Base-by-base conservation (phyloP, 2,888 invertebrate species). In the Pristionchus fissidentatus region DNA sequence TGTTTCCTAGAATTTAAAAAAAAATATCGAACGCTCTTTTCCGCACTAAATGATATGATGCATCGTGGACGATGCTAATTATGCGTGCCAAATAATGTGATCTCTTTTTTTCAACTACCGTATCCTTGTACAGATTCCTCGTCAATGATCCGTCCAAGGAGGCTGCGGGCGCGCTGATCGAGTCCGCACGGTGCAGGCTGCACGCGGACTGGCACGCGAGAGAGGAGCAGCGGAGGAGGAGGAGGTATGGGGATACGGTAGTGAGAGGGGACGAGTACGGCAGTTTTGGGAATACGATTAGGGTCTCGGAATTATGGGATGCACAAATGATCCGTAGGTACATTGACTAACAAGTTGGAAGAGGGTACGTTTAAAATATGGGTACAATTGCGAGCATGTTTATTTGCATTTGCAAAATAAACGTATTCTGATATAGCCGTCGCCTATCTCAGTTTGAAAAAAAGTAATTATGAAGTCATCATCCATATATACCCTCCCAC, bases 121-220 rank as follows among this genome's bases (percentile, higher is more conserved):
- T 29, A 41, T 35, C 55, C 26, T 75, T 83, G 43, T 62, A 1
- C 73, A 87, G 87, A 60, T 89, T 86, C 52, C 83, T 89, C 26
- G 86, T 88, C 80, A 86, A 85, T 60, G 85, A 87, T 26, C 49
- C 85, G 1, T 85, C 86, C 1, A 89, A 89, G 38, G 87, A 87
- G 55, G 84, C 85, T 35, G 86, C 88, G 4, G 87, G 84, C 1
- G 80, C 82, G 29, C 80, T 86, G 10, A 73, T 89, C 4, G 57
- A 86, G 38, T 79, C 80, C 13, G 87, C 89, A 1, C 49, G 87
- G 0, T 80, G 81, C 94, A 38, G 95, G 95, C 13, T 95, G 95
- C 91, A 95, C 95, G 1, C 43, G 3, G 80, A 81, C 2, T 81
- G 80, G 80, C 41, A 10, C 32, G 4, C 8, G 26, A 62, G 22